phyloP scores from a whole-genome alignment of 2,113 vertebrate genomes.

The Chaetorhynchus papuensis region DNA sequence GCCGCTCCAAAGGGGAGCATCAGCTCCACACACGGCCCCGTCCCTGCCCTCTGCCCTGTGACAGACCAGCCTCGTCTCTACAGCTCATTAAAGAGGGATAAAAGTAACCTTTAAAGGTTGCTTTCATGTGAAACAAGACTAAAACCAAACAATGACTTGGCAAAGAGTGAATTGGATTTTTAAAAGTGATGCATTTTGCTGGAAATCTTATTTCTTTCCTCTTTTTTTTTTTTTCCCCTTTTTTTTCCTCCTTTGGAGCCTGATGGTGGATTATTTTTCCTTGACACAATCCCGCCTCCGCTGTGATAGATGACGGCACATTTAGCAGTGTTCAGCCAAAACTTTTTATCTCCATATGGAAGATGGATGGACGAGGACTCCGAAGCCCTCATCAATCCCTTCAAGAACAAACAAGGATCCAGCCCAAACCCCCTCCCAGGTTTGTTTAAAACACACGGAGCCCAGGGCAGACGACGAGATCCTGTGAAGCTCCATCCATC shows the following conservation, averaged over 20 bases:
- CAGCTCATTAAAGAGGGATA: slow-evolving; percentile 32
- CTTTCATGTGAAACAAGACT: slow-evolving; percentile 17
- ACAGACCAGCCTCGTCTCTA: not conserved
- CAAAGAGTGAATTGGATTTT: slow-evolving; percentile 28
- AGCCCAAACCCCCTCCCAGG: not conserved
- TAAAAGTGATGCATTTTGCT: not conserved
- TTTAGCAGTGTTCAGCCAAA: slow-evolving; percentile 53
- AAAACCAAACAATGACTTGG: slow-evolving; percentile 45
- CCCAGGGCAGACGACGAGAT: slow-evolving; percentile 12
- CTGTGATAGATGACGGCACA: slow-evolving; percentile 54
- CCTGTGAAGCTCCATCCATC: slow-evolving; percentile 11
- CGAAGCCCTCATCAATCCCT: slow-evolving; percentile 12
- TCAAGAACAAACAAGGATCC: slow-evolving; percentile 42
- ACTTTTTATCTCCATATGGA: slow-evolving; percentile 65
- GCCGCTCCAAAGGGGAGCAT: not conserved
- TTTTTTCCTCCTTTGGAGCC: slow-evolving; percentile 18
- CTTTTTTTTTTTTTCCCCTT: not conserved
- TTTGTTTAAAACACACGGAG: slow-evolving; percentile 30
- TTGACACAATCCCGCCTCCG: slow-evolving; percentile 57
- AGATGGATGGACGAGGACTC: slow-evolving; percentile 52
- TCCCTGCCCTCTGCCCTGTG: slow-evolving; percentile 1
- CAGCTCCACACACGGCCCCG: not conserved
- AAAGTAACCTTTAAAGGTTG: slow-evolving; percentile 62
- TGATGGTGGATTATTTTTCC: slow-evolving; percentile 54
- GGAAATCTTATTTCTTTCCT: slow-evolving; percentile 1